Base-by-base conservation (phyloP, 2,888 invertebrate species). In the Dexiosoma caninum region DNA sequence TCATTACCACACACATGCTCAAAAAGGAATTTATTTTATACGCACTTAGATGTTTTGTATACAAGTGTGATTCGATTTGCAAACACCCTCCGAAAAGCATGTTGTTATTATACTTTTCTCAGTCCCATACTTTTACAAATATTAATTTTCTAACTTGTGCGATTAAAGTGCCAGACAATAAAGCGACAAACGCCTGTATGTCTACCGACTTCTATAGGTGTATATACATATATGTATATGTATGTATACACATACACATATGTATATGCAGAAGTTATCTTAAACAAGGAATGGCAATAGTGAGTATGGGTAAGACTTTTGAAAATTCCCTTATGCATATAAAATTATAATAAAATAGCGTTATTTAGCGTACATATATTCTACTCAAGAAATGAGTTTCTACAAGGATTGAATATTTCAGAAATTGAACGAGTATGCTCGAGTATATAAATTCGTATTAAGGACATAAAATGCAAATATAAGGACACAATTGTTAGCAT, bases 91-190 rank as follows among this genome's bases (percentile, higher is more conserved):
- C 19, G 62, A 53, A 62, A 21, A 70, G 42, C 59, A 69, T 74
- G 75, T 86, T 86, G 55, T 79, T 75, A 75, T 70, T 70, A 64
- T 53, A 80, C 83, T 82, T 84, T 88, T 87, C 30, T 14, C 4
- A 86, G 87, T 88, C 74, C 44, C 69, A 57, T 70, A 82, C 74
- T 70, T 71, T 71, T 59, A 78, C 62, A 74, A 49, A 69, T 82
- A 80, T 80, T 82, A 82, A 80, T 70, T 75, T 69, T 19, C 51
- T 42, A 42, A 60, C n/a, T 77, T 51, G 64, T 40, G 66, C 40
- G 57, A 53, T 57, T 70, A 60, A n/a, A 70, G 5, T 32, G 57
- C 10, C 35, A 21, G 27, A 12, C 19, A 21, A 27, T 9, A 49
- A 32, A 37, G 30, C 2, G 9, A 27, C 32, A 44, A 35, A 3